A percentile compares a stretch with the other conserved stretches of the same genome.
These are phyloP conservation scores for Diplolepis rosae DNA, from an alignment of 2,888 invertebrate species.

Conservation along the genomic window DNA sequence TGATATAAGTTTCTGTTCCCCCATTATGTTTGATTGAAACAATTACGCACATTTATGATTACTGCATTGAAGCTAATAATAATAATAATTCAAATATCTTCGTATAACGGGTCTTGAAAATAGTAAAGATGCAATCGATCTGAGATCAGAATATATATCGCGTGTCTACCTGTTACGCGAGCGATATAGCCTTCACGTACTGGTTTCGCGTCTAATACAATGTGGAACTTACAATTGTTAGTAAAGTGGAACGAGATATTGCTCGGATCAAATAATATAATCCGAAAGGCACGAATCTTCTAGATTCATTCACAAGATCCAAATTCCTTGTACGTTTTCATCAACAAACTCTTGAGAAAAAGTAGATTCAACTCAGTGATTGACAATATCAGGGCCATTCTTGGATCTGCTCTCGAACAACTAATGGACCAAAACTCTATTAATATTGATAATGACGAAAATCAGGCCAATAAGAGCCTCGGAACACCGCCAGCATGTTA, in stretches of 20 bases:
- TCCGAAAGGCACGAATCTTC: constrained; percentile 22
- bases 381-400: constrained; percentile 45
- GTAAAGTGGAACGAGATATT: constrained; percentile 47
- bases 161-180: constrained; percentile 46
- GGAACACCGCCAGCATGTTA: constrained; percentile 40
- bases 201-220: constrained; percentile 42
- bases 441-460: constrained; percentile 61
- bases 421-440: constrained; percentile 59
- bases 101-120: constrained; percentile 35
- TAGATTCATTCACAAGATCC: constrained; percentile 10
- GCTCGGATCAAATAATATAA: constrained; percentile 10
- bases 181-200: constrained; percentile 44
- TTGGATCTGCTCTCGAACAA: constrained; percentile 41
- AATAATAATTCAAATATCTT: not conserved
- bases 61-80: not conserved
- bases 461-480: constrained; percentile 62
- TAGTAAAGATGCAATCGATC: constrained; percentile 43
- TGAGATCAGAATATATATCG: constrained; percentile 39
- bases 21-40: not conserved
- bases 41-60: not conserved
- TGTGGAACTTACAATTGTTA: constrained; percentile 45
- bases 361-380: constrained; percentile 40
- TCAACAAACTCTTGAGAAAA: constrained; percentile 33
- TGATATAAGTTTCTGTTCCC: not conserved
- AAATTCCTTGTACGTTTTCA: not conserved